These are phyloP conservation scores for Cyclargus thomasi DNA, from an alignment of 1,140 invertebrate species.

Conservation along the genomic window DNA sequence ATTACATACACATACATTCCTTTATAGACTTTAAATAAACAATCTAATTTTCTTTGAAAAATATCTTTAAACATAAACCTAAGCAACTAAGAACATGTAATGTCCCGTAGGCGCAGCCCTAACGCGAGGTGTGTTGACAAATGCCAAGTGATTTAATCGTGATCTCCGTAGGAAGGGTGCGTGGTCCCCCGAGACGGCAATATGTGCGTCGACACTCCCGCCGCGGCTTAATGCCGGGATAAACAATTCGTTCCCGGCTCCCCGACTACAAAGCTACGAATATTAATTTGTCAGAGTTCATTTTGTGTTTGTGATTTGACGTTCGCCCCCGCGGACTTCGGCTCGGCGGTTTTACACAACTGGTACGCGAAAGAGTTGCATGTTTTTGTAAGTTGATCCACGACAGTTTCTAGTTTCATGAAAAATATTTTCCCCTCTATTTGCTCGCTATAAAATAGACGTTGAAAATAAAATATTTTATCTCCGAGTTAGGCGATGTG, in stretches of 20 bases:
- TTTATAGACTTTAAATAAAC: too few species aligned
- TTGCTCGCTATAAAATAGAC: background rate
- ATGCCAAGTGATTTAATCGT: slow-evolving; percentile 53
- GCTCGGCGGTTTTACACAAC: background rate
- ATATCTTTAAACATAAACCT: too few species aligned
- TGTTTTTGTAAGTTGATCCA: background rate
- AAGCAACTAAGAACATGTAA: too few species aligned
- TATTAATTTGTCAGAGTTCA: slow-evolving; percentile 50
- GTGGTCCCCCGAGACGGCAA: slow-evolving; percentile 43
- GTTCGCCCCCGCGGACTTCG: background rate
- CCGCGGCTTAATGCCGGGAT: slow-evolving; percentile 51
- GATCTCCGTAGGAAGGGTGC: slow-evolving; percentile 41
- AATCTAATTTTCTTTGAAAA: too few species aligned
- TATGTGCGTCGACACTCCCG: slow-evolving; percentile 54
- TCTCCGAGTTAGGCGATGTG: background rate
- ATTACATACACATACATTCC: too few species aligned
- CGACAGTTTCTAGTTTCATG: background rate
- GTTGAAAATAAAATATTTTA: background rate
- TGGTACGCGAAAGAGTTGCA: background rate
- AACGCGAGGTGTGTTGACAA: slow-evolving; percentile 44
- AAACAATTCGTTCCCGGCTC: slow-evolving; percentile 61
- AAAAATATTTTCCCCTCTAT: background rate
- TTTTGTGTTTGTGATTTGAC: slow-evolving; percentile 15
- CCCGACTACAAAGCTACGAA: slow-evolving; percentile 48
- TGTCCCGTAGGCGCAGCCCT: background rate